A percentile compares a stretch with the other conserved stretches of the same genome.
Conservation (phyloP, 2,797 vertebrate species). For the Argentina silus region DNA sequence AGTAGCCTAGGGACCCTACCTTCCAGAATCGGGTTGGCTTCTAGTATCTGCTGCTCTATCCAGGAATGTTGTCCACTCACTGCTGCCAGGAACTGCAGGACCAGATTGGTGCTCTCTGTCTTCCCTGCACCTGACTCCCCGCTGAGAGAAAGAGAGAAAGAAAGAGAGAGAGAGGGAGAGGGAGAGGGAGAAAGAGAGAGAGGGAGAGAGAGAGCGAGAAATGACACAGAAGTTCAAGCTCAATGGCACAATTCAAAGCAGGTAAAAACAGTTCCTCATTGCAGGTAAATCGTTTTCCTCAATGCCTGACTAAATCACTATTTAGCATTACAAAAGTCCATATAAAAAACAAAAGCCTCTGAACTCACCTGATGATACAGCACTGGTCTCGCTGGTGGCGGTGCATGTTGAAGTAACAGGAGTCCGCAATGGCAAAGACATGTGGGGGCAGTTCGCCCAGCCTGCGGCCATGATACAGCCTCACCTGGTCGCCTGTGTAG, state of each 20-base stretch:
- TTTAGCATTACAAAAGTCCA: no score
- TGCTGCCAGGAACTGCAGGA: conserved; percentile 91
- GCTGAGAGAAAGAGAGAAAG: conserved; percentile 66
- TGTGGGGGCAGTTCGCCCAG: conserved; percentile 90
- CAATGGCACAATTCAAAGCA: no score
- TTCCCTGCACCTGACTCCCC: conserved; percentile 97
- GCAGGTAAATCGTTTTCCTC: no score
- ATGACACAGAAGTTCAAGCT: background rate
- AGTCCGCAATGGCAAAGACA: conserved; percentile 90
- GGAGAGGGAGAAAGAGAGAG: background rate
- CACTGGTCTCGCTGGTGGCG: conserved; percentile 84
- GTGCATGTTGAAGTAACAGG: conserved; percentile 88
- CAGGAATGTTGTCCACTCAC: conserved; percentile 88
- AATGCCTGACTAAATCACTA: no score
- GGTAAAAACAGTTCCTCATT: no score
- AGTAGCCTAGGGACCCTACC: conserved; percentile 77
- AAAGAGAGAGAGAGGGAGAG: background rate
- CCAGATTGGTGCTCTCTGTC: conserved; percentile 94
- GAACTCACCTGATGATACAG: conserved; percentile 88
- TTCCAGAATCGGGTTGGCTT: conserved; percentile 95
- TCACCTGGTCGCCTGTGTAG: conserved; percentile 85
- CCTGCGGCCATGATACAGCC: conserved; percentile 78
- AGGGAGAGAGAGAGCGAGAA: conserved; percentile 4
- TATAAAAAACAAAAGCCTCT: background rate
- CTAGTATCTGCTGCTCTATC: conserved; percentile 92